Evolutionary conservation across 2,797 vertebrate genomes (phyloP).

Genomic region (Trachurus trachurus): DNA sequence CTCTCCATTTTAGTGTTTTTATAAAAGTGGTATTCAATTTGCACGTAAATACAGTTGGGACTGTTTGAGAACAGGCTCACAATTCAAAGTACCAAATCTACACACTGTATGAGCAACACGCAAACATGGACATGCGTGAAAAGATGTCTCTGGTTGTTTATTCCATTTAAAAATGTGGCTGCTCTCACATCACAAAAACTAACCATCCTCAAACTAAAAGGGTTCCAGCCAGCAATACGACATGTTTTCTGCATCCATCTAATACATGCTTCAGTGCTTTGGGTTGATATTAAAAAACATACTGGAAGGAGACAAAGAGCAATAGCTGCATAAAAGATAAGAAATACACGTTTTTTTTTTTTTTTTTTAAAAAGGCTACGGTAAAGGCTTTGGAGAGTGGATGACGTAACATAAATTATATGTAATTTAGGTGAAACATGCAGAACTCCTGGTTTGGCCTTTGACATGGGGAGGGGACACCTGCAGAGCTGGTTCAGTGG

Average conservation of each 20-base stretch:
- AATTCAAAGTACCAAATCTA: neutral
- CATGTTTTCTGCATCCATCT: neutral
- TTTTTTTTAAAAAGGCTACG: neutral
- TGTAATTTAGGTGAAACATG: conserved; percentile 14
- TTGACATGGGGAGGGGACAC: conserved; percentile 35
- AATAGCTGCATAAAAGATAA: neutral
- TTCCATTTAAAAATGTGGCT: neutral
- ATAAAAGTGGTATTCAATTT: neutral
- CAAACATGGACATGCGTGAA: neutral
- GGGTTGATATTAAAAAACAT: neutral
- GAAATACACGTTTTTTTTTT: conserved; percentile 16
- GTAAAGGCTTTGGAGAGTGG: conserved; percentile 26
- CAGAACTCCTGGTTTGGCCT: neutral
- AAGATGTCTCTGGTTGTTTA: neutral
- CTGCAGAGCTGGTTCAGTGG: conserved; percentile 45
- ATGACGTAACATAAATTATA: neutral
- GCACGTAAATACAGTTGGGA: neutral
- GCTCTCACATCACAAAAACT: neutral
- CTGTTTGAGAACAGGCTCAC: neutral
- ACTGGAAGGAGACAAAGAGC: neutral
- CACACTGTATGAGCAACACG: neutral
- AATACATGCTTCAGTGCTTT: neutral
- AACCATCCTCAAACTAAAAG: neutral
- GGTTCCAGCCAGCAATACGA: neutral
- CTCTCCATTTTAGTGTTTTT: neutral